Percentiles rank a stretch among this genome's conserved stretches.
These are phyloP conservation scores for Macaca nemestrina DNA, from an alignment of 2,113 vertebrate species.

Conservation along the genomic window DNA sequence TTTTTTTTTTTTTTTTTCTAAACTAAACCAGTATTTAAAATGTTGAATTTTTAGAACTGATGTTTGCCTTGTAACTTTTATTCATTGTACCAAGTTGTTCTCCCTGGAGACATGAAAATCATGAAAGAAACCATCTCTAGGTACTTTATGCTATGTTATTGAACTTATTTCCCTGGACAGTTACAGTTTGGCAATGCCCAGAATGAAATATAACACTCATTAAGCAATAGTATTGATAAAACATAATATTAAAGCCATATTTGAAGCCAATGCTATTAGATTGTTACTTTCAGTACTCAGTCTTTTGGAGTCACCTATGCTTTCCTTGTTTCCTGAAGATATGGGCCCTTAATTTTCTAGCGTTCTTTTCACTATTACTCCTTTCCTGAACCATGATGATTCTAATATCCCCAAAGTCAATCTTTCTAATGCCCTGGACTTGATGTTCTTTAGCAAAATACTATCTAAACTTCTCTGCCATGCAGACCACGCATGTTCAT, in stretches of 20 bases:
- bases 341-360: background rate
- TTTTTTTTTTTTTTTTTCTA: conserved; percentile 53
- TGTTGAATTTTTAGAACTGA: conserved; percentile 37
- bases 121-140: background rate
- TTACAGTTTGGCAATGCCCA: background rate
- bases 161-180: background rate
- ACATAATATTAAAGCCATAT: background rate
- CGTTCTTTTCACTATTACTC: background rate
- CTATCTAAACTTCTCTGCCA: background rate
- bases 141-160: background rate
- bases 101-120: background rate
- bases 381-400: background rate
- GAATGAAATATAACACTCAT: background rate
- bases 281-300: background rate
- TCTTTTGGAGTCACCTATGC: background rate
- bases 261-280: background rate
- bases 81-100: background rate
- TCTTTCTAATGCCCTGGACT: background rate
- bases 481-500: background rate
- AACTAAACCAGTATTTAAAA: conserved; percentile 39
- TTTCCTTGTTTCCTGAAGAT: background rate
- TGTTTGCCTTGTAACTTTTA: conserved; percentile 9
- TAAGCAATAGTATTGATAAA: background rate
- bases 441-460: background rate
- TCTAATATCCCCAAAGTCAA: background rate